Conservation (phyloP, 1,140 invertebrate genomes). For the Drosophila melanogaster region DNA sequence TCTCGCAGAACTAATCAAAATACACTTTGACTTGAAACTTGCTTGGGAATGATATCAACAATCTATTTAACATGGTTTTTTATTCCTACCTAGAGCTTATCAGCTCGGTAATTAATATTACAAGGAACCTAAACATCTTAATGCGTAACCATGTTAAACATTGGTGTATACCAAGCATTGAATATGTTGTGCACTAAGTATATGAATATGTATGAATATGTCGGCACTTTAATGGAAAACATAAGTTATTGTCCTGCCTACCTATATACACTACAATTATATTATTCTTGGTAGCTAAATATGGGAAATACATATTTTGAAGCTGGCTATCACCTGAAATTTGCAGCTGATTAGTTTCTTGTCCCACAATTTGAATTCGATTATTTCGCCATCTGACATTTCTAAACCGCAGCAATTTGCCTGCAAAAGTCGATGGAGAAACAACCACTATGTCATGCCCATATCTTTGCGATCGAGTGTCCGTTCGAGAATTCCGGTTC, state of each 20-base stretch:
- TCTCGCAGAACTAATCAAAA: not conserved
- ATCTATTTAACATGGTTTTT: not conserved
- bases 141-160: no score
- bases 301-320: no score
- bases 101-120: no score
- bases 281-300: no score
- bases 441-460: constrained; percentile 11
- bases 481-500: constrained; percentile 31
- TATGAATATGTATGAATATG: no score
- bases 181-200: no score
- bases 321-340: not conserved
- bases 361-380: not conserved
- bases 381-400: constrained; percentile 8
- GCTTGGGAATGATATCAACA: not conserved
- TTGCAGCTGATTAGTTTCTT: not conserved
- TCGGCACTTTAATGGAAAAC: no score
- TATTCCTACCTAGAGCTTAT: no score
- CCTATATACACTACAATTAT: no score
- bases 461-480: constrained; percentile 11
- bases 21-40: not conserved
- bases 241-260: no score
- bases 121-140: no score
- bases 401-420: constrained; percentile 18
- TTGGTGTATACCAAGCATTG: no score
- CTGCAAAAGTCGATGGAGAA: constrained; percentile 19